Evolutionary conservation across 1,140 invertebrate species (phyloP).

Genomic region (Cherax destructor): DNA sequence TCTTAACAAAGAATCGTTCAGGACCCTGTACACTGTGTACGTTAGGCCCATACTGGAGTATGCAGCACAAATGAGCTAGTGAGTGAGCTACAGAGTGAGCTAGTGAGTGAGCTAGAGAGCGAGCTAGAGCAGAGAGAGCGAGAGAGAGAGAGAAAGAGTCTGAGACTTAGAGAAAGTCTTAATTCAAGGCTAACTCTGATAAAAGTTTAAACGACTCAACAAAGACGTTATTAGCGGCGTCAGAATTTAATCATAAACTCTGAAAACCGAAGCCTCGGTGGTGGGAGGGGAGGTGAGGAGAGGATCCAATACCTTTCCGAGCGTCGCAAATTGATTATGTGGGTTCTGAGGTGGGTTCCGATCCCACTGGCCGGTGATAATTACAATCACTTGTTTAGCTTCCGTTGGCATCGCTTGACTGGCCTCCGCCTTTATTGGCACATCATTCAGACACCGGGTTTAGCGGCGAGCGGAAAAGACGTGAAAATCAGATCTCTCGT

Average conservation of each 20-base stretch:
- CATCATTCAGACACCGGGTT: conserved; percentile 16
- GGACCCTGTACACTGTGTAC: too few species aligned
- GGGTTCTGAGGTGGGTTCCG: not conserved
- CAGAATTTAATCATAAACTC: conserved; percentile 26
- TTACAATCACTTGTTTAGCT: conserved; percentile 42
- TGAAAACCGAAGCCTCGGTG: conserved; percentile 2
- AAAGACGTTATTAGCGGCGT: not conserved
- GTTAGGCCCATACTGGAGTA: too few species aligned
- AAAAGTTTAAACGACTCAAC: not conserved
- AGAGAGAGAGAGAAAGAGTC: too few species aligned
- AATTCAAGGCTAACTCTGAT: not conserved
- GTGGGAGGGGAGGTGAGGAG: not conserved
- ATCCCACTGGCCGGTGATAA: not conserved
- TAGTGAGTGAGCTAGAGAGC: too few species aligned
- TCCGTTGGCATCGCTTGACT: conserved; percentile 8
- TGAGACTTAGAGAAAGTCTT: too few species aligned
- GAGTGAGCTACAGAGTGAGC: too few species aligned
- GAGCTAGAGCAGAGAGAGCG: too few species aligned
- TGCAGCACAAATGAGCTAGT: too few species aligned
- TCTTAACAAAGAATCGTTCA: too few species aligned
- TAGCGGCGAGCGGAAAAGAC: not conserved
- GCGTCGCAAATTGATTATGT: conserved; percentile 9
- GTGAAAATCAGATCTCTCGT: not conserved
- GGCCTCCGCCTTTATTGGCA: conserved; percentile 5
- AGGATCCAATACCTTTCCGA: not conserved